Evolutionary conservation across 1,140 invertebrate species (phyloP), one percentile per base, ranked within the genome.

Genomic region (Drosophila kurseongensis): DNA sequence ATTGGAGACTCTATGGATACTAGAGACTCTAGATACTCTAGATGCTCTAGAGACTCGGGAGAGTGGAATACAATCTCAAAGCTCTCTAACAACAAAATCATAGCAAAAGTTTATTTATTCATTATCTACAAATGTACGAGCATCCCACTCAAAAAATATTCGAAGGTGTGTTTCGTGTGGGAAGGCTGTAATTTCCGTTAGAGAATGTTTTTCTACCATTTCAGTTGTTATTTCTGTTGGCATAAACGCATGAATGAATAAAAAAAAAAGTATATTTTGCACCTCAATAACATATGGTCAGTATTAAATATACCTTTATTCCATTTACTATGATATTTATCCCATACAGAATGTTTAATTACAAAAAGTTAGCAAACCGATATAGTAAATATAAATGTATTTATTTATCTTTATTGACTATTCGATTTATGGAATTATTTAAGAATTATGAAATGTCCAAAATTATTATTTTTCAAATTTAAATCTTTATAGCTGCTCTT

Each of bases 21-120:
- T 50, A 7, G 14, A 35, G 23, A 1, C 58, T 60, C 16, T 18
- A 18, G 47, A 60, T 36, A 44, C 47, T 29, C 12, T 47, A 10
- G 13, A 7, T 10, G 13, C n/a, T 29, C 47, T 50, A 7, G 14
- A 35, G 23, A 1, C 58, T 60, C 16, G 14, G 55, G 60, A 56
- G 65, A 71, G 51, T 32, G 14, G 27, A 9, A 55, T 35, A 32
- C 60, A 44, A 40, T 14, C 63, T 36, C 65, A 57, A 69, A 58
- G 68, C 68, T 72, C 54, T 58, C 54, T 71, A 71, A 71, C 57
- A 73, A 23, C 72, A 29, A 32, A 74, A 57, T 65, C 59, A 76
- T 76, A 67, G 72, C 73, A 75, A 58, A 51, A 67, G 61, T 76
- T 75, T 75, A 62, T 52, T 54, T 68, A 51, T 67, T 67, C 47